phyloP scores from a whole-genome alignment of 2,888 invertebrate genomes.

The Noctuana brunneofusca region DNA sequence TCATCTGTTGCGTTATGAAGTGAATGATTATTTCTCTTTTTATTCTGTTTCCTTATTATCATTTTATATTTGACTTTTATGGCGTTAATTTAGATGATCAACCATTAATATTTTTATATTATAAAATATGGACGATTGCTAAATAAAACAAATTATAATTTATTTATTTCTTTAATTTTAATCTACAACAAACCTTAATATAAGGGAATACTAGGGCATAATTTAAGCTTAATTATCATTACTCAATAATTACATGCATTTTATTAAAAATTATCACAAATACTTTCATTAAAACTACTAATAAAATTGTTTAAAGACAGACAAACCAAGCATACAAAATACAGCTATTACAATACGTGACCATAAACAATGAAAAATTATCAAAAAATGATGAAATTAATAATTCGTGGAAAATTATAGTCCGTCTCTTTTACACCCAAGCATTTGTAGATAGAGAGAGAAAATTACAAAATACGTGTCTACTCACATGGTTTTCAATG shows the following conservation, averaged over 20 bases:
- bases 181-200: not conserved
- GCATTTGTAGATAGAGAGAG: not conserved
- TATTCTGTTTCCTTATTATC: no score
- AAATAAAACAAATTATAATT: not conserved
- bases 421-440: not conserved
- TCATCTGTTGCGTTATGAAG: no score
- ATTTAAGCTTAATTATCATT: no score
- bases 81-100: no score
- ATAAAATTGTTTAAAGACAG: not conserved
- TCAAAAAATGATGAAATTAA: slow-evolving; percentile 32
- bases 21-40: no score
- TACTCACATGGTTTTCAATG: slow-evolving; percentile 11
- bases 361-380: slow-evolving; percentile 22
- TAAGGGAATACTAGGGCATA: no score
- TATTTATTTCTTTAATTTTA: not conserved
- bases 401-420: not conserved
- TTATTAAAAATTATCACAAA: not conserved
- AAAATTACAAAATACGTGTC: slow-evolving; percentile 17
- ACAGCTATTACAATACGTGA: slow-evolving; percentile 26
- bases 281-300: not conserved
- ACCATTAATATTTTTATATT: no score
- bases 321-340: slow-evolving; percentile 5
- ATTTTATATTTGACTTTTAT: no score
- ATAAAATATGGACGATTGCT: no score
- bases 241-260: not conserved